Evolutionary conservation across 2,888 invertebrate genomes (phyloP).

Genomic region (Heliconius aoede): DNA sequence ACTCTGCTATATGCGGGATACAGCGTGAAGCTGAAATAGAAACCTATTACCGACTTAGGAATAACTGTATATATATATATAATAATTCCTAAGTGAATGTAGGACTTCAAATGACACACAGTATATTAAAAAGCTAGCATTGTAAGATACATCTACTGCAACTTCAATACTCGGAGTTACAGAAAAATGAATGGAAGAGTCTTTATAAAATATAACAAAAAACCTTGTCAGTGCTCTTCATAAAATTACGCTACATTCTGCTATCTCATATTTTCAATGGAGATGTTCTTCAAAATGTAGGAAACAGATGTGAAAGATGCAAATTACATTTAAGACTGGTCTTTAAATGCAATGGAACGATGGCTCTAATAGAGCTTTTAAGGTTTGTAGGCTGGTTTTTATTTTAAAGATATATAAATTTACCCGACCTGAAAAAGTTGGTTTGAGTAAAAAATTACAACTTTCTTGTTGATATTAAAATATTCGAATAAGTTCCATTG

Average conservation of each 20-base stretch:
- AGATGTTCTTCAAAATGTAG: constrained; percentile 23
- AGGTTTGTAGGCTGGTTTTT: constrained; percentile 18
- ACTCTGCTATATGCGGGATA: no score
- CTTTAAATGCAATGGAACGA: constrained; percentile 25
- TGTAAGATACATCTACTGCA: constrained; percentile 13
- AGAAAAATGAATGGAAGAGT: constrained; percentile 9
- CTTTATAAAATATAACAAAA: constrained; percentile 28
- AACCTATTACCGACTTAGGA: no score
- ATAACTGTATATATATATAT: no score
- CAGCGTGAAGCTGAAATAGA: no score
- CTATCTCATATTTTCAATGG: constrained; percentile 27
- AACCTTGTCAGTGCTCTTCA: constrained; percentile 26
- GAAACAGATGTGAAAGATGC: constrained; percentile 28
- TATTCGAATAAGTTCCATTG: not conserved
- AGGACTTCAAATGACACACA: constrained; percentile 7
- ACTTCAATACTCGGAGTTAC: constrained; percentile 25
- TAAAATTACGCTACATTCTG: constrained; percentile 28
- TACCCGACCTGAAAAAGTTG: constrained; percentile 18
- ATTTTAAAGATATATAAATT: constrained; percentile 13
- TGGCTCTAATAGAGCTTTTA: constrained; percentile 16
- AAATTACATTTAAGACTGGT: constrained; percentile 25
- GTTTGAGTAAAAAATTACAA: not conserved
- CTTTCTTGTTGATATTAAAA: not conserved
- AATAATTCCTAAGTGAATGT: not conserved
- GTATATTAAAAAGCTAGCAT: not conserved